Conservation (phyloP, 2,888 invertebrate species). For the Ferrisia virgata region DNA sequence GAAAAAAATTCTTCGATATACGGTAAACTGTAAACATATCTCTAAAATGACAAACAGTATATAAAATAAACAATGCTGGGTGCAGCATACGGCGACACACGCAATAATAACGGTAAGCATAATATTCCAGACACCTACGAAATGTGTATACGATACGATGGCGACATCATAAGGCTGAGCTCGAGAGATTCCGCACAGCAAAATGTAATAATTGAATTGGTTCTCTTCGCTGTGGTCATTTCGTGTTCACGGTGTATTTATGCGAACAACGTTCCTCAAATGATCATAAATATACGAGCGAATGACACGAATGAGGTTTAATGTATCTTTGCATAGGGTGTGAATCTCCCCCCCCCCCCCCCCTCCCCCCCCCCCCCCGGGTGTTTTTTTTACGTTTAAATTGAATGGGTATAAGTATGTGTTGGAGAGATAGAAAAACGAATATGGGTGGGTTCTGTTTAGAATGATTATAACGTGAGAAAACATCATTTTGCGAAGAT, state of each 20-base stretch:
- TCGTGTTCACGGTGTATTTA: not conserved
- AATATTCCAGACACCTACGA: slow-evolving; percentile 22
- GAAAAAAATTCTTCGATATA: not conserved
- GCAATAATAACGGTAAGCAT: slow-evolving; percentile 22
- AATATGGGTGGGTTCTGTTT: no score
- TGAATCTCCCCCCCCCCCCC: no score
- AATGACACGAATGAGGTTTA: not conserved
- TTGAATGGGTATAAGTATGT: no score
- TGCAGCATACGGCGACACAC: not conserved
- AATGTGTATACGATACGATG: not conserved
- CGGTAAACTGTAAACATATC: slow-evolving; percentile 2
- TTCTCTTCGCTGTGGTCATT: not conserved
- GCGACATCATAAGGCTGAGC: no score
- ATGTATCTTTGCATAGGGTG: not conserved
- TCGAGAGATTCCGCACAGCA: not conserved
- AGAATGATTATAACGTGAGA: no score
- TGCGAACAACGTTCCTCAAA: slow-evolving; percentile 6
- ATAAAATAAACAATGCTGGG: slow-evolving; percentile 25
- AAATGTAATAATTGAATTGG: not conserved
- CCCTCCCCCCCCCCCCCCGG: no score
- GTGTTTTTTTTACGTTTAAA: no score
- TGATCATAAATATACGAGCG: not conserved
- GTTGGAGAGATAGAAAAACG: no score
- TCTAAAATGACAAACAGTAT: slow-evolving; percentile 15
- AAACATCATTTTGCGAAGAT: no score